Evolutionary conservation across 1,140 invertebrate species (phyloP).

Genomic region (Lepidotrigona ventralis): DNA sequence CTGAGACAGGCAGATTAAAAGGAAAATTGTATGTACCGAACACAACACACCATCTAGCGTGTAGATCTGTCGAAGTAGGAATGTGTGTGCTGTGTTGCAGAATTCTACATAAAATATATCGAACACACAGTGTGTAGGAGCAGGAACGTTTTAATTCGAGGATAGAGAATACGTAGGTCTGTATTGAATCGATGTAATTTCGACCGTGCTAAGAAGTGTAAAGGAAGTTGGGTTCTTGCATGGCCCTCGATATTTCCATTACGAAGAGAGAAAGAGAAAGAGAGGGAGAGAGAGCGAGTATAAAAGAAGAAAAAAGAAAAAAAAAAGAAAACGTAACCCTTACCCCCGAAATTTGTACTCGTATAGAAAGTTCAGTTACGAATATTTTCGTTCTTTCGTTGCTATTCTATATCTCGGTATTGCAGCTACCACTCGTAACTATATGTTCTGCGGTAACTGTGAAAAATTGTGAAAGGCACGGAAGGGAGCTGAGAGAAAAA

Average conservation of each 20-base stretch:
- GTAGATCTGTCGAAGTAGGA: conserved; percentile 57
- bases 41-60: conserved; percentile 27
- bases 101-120: conserved; percentile 55
- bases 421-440: conserved; percentile 21
- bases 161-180: conserved; percentile 45
- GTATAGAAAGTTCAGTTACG: conserved; percentile 40
- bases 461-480: conserved; percentile 23
- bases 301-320: background rate
- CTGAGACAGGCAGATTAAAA: background rate
- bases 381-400: conserved; percentile 50
- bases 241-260: conserved; percentile 52
- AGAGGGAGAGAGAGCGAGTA: background rate
- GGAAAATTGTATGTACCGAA: conserved; percentile 10
- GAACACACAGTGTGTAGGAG: conserved; percentile 43
- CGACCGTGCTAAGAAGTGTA: conserved; percentile 47
- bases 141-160: conserved; percentile 37
- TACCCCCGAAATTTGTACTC: conserved; percentile 51
- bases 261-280: background rate
- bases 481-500: background rate
- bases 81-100: conserved; percentile 54
- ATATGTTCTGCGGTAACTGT: conserved; percentile 40
- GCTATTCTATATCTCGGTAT: conserved; percentile 8
- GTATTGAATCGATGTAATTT: conserved; percentile 50
- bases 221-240: conserved; percentile 12
- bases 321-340: background rate